Evolutionary conservation across 1,140 invertebrate species (phyloP).

Genomic region (Brachionus sp.): DNA sequence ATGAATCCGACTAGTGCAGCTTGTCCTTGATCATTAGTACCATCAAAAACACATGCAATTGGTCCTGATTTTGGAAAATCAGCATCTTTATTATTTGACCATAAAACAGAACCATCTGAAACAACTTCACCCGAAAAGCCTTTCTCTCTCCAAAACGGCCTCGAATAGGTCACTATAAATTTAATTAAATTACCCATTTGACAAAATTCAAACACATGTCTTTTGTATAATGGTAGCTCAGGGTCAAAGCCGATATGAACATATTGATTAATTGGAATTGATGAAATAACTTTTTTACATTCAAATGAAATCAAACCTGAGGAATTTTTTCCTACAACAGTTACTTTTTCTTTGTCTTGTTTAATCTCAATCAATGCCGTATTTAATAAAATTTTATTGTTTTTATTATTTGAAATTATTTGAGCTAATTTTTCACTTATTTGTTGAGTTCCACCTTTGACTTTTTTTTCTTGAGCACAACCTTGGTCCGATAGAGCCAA

Average conservation of each 20-base stretch:
- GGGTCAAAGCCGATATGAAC: conserved; percentile 55
- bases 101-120: conserved; percentile 54
- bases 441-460: conserved; percentile 58
- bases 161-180: conserved; percentile 57
- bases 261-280: conserved; percentile 48
- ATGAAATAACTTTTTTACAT: conserved; percentile 27
- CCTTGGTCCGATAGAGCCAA: conserved; percentile 50
- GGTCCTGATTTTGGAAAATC: conserved; percentile 55
- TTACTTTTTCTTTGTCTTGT: conserved; percentile 51
- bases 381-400: conserved; percentile 52
- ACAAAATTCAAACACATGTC: conserved; percentile 54
- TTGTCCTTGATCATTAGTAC: conserved; percentile 52
- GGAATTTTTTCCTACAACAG: conserved; percentile 16
- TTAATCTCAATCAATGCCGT: conserved; percentile 53
- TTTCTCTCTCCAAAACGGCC: conserved; percentile 59
- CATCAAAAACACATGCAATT: conserved; percentile 59
- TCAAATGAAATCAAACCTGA: not conserved
- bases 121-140: conserved; percentile 60
- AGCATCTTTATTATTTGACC: not conserved
- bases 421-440: conserved; percentile 50
- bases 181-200: conserved; percentile 57
- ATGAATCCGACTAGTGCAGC: conserved; percentile 60
- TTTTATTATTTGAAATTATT: conserved; percentile 51
- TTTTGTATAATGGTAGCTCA: conserved; percentile 51
- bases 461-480: conserved; percentile 10